Conservation (phyloP, 2,888 invertebrate genomes). For the Bombylius major region DNA sequence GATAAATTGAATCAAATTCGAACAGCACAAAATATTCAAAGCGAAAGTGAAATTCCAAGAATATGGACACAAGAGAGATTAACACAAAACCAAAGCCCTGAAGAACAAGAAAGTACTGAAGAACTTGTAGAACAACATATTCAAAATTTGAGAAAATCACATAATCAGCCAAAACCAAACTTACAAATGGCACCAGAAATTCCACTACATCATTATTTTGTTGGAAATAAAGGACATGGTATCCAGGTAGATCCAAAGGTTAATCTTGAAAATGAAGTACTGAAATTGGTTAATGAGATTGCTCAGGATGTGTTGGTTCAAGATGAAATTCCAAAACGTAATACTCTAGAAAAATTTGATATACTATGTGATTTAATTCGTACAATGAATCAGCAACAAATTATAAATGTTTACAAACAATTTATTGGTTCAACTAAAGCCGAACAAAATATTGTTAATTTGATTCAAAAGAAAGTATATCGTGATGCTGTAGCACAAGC, state of each 20-base stretch:
- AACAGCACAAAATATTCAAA: background rate
- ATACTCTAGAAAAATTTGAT: constrained; percentile 51
- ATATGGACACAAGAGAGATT: background rate
- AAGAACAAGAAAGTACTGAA: constrained; percentile 2
- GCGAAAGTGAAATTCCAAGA: background rate
- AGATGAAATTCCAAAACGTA: constrained; percentile 42
- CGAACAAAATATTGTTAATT: constrained; percentile 34
- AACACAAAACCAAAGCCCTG: background rate
- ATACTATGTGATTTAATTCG: constrained; percentile 46
- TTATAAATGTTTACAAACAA: constrained; percentile 38
- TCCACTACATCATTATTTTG: constrained; percentile 38
- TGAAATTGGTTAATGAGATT: constrained; percentile 42
- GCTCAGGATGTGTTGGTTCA: constrained; percentile 46
- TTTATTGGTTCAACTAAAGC: constrained; percentile 29
- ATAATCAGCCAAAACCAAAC: constrained; percentile 25
- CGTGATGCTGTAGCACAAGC: constrained; percentile 53
- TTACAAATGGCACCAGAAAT: constrained; percentile 34
- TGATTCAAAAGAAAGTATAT: constrained; percentile 43
- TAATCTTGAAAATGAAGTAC: constrained; percentile 23
- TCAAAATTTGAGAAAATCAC: background rate
- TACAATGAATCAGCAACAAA: constrained; percentile 47
- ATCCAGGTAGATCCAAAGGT: constrained; percentile 26
- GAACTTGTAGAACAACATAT: background rate
- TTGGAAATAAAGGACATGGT: constrained; percentile 39
- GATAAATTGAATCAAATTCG: constrained; percentile 21